Evolutionary conservation across 2,888 invertebrate species (phyloP).

Genomic region (Glaucopsyche alexis): DNA sequence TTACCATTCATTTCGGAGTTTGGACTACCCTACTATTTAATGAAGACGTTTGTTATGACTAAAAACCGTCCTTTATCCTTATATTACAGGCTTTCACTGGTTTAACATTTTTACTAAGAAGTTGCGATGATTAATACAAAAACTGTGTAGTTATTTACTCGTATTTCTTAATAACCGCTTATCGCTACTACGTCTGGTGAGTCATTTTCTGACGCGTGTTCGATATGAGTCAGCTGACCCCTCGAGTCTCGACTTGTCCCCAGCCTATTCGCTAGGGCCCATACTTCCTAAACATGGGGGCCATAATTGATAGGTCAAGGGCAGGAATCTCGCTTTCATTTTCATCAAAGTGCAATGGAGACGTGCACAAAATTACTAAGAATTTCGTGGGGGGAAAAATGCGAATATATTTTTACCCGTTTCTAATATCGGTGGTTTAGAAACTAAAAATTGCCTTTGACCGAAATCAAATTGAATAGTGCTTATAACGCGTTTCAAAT

Average conservation of each 20-base stretch:
- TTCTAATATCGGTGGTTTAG: too few relatives aligned
- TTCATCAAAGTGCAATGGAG: not conserved
- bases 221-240: constrained; percentile 34
- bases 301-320: constrained; percentile 41
- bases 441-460: too few relatives aligned
- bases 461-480: too few relatives aligned
- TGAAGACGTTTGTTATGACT: not conserved
- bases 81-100: constrained; percentile 1
- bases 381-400: not conserved
- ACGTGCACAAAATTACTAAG: not conserved
- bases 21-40: too few relatives aligned
- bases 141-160: constrained; percentile 11
- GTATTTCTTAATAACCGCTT: not conserved
- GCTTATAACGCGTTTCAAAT: too few relatives aligned
- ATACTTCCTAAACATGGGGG: constrained; percentile 37
- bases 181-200: not conserved
- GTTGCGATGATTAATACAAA: not conserved
- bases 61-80: not conserved
- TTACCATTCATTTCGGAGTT: not conserved
- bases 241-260: not conserved
- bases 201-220: constrained; percentile 3
- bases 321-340: constrained; percentile 25
- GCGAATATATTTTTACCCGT: too few relatives aligned
- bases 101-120: not conserved
- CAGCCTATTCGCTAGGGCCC: constrained; percentile 42